Evolutionary conservation across 2,113 vertebrate genomes (phyloP).

Genomic region (Dasypus novemcinctus): DNA sequence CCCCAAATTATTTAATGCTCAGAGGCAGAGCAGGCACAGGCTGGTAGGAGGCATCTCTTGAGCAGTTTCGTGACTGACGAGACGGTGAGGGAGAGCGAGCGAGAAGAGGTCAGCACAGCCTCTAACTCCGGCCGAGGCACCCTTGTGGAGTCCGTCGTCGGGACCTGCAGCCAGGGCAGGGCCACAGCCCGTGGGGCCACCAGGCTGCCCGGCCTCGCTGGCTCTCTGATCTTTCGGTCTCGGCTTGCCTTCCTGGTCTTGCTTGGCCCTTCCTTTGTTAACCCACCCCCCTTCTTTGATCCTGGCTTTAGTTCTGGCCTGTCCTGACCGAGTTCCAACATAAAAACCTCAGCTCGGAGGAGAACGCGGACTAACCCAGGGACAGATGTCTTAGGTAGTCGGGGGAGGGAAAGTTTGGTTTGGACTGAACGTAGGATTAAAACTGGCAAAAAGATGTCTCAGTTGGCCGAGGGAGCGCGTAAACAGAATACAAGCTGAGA

Average conservation of each 20-base stretch:
- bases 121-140: neutral
- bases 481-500: neutral
- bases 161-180: neutral
- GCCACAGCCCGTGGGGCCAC: rapidly evolving
- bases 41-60: neutral
- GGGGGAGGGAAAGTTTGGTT: neutral
- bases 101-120: neutral
- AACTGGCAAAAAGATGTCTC: neutral
- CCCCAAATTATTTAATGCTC: neutral
- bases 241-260: neutral
- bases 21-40: constrained; percentile 33
- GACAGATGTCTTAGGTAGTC: neutral
- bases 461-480: neutral
- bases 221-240: neutral
- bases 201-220: neutral
- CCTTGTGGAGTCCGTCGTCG: neutral
- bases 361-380: neutral
- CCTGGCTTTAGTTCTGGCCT: neutral
- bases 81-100: neutral
- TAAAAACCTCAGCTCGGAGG: neutral
- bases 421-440: neutral
- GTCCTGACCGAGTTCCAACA: neutral
- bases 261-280: neutral
- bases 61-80: constrained; percentile 30
- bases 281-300: neutral